These are phyloP conservation scores for Psylliodes chrysocephalus DNA, from an alignment of 2,888 invertebrate genomes.

Conservation along the genomic window DNA sequence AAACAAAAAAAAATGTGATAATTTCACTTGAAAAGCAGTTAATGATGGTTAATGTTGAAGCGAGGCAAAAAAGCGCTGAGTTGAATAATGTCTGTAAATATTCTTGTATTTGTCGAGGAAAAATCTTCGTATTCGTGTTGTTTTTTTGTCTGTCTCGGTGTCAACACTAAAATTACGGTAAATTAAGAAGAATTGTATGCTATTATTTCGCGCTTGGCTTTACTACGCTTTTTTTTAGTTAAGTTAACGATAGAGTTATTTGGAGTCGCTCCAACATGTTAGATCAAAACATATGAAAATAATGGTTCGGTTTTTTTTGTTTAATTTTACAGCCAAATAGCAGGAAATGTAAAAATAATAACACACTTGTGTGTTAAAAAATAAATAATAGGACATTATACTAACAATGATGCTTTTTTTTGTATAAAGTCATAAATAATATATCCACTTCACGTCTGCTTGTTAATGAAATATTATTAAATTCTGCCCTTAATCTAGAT, in stretches of 20 bases:
- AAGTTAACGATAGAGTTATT: not conserved
- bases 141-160: not conserved
- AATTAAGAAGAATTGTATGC: constrained; percentile 6
- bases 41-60: not conserved
- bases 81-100: constrained; percentile 4
- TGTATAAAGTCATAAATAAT: too few relatives aligned
- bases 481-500: too few relatives aligned
- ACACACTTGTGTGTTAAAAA: too few relatives aligned
- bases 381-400: too few relatives aligned
- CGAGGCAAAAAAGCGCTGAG: not conserved
- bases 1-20: not conserved
- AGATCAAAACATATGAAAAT: constrained; percentile 6
- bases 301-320: not conserved
- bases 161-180: constrained; percentile 9
- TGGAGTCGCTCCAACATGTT: constrained; percentile 4
- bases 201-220: constrained; percentile 4
- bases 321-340: not conserved
- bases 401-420: too few relatives aligned
- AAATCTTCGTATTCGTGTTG: not conserved
- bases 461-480: too few relatives aligned
- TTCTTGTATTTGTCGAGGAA: not conserved
- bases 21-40: not conserved
- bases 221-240: not conserved
- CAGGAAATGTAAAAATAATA: too few relatives aligned
- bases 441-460: too few relatives aligned